Percentiles rank a stretch among this genome's conserved stretches.
phyloP scores from a whole-genome alignment of 2,797 vertebrate genomes.

The Bovichtus variegatus region DNA sequence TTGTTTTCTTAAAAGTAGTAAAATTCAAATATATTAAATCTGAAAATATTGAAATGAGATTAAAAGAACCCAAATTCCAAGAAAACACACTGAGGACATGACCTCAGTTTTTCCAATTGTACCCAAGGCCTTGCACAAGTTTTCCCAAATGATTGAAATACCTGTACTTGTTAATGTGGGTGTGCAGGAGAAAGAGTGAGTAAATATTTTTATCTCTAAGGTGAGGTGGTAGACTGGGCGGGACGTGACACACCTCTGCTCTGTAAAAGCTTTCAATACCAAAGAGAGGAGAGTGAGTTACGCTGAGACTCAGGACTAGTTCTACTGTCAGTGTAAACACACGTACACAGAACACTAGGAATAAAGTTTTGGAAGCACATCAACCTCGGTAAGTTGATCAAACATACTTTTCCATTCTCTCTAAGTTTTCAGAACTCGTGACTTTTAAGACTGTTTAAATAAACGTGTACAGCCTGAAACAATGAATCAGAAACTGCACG shows the following conservation, averaged over 20 bases:
- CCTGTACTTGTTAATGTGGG: not conserved
- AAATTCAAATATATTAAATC: too few relatives aligned
- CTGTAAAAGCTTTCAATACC: slow-evolving; percentile 47
- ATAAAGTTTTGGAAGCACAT: not conserved
- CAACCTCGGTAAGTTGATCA: slow-evolving; percentile 53
- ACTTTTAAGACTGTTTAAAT: not conserved
- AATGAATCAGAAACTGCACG: not conserved
- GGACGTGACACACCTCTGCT: slow-evolving; percentile 67
- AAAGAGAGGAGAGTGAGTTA: slow-evolving; percentile 26
- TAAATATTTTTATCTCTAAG: slow-evolving; percentile 59
- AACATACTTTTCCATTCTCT: not conserved
- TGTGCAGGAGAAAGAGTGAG: slow-evolving; percentile 11
- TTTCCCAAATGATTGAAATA: not conserved
- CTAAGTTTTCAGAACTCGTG: not conserved
- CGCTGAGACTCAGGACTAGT: slow-evolving; percentile 33
- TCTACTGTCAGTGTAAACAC: slow-evolving; percentile 13
- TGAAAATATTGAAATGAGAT: not conserved
- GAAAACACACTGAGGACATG: not conserved
- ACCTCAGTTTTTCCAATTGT: not conserved
- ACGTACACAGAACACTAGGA: slow-evolving; percentile 38
- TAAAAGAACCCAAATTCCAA: not conserved
- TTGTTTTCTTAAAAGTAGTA: not conserved
- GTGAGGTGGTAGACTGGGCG: slow-evolving; percentile 57
- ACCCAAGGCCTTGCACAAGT: not conserved
- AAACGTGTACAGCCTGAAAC: not conserved